These are phyloP conservation scores for Polyploca ridens DNA, from an alignment of 2,888 invertebrate species.

Conservation along the genomic window DNA sequence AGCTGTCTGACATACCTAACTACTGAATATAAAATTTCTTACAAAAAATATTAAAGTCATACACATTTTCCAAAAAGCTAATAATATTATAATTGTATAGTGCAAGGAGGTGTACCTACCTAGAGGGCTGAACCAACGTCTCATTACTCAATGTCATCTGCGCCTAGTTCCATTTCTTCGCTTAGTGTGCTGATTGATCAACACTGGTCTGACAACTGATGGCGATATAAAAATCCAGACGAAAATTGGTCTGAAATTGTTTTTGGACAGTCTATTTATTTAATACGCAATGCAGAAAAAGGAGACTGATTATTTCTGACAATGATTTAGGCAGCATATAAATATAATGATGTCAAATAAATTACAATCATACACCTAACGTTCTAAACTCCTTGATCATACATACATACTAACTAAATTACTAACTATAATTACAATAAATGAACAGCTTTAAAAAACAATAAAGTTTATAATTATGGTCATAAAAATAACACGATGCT, in stretches of 20 bases:
- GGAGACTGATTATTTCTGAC: not conserved
- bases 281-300: not conserved
- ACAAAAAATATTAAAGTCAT: too few relatives aligned
- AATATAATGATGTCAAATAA: too few relatives aligned
- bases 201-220: conserved; percentile 1
- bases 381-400: too few relatives aligned
- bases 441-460: not conserved
- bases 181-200: conserved; percentile 2
- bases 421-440: not conserved
- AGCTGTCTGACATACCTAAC: too few relatives aligned
- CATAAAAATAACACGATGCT: not conserved
- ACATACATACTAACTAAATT: too few relatives aligned
- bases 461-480: not conserved
- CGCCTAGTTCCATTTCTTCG: conserved; percentile 1
- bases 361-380: too few relatives aligned
- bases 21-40: too few relatives aligned
- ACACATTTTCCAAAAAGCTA: too few relatives aligned
- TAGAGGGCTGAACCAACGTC: not conserved
- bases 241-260: not conserved
- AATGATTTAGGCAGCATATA: not conserved
- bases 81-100: not conserved
- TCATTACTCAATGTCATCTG: conserved; percentile 5
- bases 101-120: not conserved
- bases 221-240: not conserved
- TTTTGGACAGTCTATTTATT: not conserved